phyloP scores from a whole-genome alignment of 2,113 vertebrate species.

The Channa argus region DNA sequence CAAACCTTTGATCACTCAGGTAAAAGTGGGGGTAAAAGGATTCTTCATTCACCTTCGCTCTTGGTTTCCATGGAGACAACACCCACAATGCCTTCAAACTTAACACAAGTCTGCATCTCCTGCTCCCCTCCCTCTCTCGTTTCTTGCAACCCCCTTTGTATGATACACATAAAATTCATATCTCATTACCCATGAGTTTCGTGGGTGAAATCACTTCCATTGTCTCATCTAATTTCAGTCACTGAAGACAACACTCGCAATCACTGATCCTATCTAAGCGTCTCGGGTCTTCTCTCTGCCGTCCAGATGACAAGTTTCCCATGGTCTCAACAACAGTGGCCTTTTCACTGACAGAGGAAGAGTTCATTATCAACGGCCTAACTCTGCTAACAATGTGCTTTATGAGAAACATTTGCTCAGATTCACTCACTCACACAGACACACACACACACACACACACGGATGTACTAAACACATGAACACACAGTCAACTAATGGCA shows the following conservation, averaged over 20 bases:
- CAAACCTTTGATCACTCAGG: slow-evolving; percentile 63
- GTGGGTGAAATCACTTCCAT: slow-evolving; percentile 11
- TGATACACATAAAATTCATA: slow-evolving; percentile 4
- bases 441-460: slow-evolving; percentile 27
- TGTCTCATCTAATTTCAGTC: not conserved
- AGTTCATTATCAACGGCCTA: slow-evolving; percentile 66
- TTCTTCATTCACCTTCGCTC: slow-evolving; percentile 48
- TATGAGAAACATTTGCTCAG: slow-evolving; percentile 74
- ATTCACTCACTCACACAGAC: slow-evolving; percentile 31
- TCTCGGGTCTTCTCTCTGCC: slow-evolving; percentile 26
- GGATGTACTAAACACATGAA: slow-evolving; percentile 51
- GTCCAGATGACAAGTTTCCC: slow-evolving; percentile 58
- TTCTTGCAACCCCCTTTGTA: not conserved
- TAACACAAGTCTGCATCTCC: slow-evolving; percentile 25
- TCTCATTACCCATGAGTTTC: slow-evolving; percentile 1
- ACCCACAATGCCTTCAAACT: slow-evolving; percentile 49
- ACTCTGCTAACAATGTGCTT: slow-evolving; percentile 70
- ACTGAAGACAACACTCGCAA: not conserved
- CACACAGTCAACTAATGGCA: slow-evolving; percentile 67
- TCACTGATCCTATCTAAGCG: no score
- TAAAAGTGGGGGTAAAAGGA: slow-evolving; percentile 62
- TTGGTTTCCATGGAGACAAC: slow-evolving; percentile 70
- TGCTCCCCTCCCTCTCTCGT: slow-evolving; percentile 33
- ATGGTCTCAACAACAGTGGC: slow-evolving; percentile 68
- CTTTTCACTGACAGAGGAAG: slow-evolving; percentile 73